These are phyloP conservation scores for Sapajus apella DNA, from an alignment of 2,113 vertebrate species.

Conservation along the genomic window DNA sequence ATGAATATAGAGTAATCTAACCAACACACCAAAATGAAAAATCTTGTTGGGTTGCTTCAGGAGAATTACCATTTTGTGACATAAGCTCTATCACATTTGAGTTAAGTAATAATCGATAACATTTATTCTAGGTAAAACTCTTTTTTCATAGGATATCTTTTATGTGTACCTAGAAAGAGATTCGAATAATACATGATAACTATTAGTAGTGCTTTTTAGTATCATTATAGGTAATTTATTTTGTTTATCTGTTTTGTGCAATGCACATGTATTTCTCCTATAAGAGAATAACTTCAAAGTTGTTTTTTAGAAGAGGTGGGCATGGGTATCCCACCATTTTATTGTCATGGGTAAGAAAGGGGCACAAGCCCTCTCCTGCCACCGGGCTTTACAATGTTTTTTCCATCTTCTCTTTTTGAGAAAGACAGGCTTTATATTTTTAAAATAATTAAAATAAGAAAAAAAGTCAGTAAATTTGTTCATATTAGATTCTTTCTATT, in stretches of 20 bases:
- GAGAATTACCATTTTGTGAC: slow-evolving; percentile 61
- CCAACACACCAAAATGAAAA: slow-evolving; percentile 64
- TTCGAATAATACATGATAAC: not conserved
- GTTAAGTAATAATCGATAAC: slow-evolving; percentile 14
- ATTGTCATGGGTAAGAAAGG: not conserved
- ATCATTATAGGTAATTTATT: not conserved
- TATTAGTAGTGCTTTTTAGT: not conserved
- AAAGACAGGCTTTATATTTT: not conserved
- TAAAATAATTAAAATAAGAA: too few relatives aligned
- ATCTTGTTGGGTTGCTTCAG: slow-evolving; percentile 69
- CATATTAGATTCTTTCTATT: not conserved
- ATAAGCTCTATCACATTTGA: slow-evolving; percentile 47
- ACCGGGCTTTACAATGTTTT: not conserved
- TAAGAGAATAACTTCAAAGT: not conserved
- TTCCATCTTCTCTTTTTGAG: not conserved
- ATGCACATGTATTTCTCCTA: not conserved
- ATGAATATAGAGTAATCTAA: slow-evolving; percentile 57
- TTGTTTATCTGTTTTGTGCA: not conserved
- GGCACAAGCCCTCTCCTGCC: too few relatives aligned
- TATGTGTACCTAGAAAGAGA: not conserved
- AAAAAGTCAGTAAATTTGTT: not conserved
- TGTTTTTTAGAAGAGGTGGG: not conserved
- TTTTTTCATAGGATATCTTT: not conserved
- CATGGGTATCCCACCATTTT: not conserved
- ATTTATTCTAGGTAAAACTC: not conserved